Evolutionary conservation across 2,888 invertebrate species (phyloP).

Genomic region (Ametastegia equiseti): DNA sequence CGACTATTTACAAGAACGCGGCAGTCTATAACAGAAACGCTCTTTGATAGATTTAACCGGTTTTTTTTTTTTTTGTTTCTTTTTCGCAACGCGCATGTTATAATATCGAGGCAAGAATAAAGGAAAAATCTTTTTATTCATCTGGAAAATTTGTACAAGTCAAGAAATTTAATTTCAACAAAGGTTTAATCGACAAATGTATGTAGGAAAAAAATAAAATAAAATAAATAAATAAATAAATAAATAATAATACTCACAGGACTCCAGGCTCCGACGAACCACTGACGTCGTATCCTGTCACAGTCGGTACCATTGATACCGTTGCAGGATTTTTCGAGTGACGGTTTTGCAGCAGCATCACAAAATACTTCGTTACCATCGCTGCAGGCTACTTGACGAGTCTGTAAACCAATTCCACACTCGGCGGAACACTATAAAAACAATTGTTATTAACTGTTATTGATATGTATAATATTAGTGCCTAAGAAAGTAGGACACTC

Average conservation of each 20-base stretch:
- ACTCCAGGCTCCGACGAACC: slow-evolving; percentile 90
- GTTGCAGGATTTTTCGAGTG: slow-evolving; percentile 83
- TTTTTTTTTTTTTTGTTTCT: too few species aligned
- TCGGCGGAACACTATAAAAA: slow-evolving; percentile 83
- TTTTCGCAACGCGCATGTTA: too few species aligned
- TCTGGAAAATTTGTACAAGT: too few species aligned
- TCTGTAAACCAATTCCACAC: slow-evolving; percentile 88
- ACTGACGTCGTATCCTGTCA: slow-evolving; percentile 81
- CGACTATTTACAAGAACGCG: too few species aligned
- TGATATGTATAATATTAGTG: background rate
- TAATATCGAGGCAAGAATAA: too few species aligned
- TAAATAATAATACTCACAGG: slow-evolving; percentile 77
- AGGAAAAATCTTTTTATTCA: too few species aligned
- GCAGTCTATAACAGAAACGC: too few species aligned
- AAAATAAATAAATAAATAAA: too few species aligned
- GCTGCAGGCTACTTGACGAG: slow-evolving; percentile 85
- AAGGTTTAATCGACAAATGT: too few species aligned
- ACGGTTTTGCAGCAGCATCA: slow-evolving; percentile 80
- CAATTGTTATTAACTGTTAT: background rate
- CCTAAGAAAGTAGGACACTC: background rate
- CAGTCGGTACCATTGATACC: slow-evolving; percentile 82
- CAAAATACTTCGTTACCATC: slow-evolving; percentile 78
- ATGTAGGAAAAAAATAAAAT: too few species aligned
- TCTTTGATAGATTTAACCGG: too few species aligned
- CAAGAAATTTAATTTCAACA: too few species aligned